These are phyloP conservation scores for Plebejus anna DNA, from an alignment of 2,888 invertebrate species.

Conservation along the genomic window DNA sequence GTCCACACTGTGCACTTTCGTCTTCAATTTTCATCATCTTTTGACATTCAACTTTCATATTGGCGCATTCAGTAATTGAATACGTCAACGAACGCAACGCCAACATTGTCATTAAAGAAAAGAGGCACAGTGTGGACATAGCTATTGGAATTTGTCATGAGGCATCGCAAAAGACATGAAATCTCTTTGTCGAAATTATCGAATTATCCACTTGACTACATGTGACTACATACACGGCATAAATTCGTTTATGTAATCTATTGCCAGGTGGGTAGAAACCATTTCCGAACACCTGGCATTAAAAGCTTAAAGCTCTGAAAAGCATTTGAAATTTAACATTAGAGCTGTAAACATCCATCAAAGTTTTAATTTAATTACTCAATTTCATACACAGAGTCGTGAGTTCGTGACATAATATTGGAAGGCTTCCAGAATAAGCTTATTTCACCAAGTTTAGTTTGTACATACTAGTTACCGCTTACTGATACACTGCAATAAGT, in stretches of 20 bases:
- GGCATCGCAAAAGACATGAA: no score
- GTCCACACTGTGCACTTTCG: no score
- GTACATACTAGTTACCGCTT: not conserved
- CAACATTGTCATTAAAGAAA: no score
- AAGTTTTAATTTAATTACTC: slow-evolving; percentile 19
- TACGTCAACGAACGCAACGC: no score
- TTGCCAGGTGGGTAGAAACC: not conserved
- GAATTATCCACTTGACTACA: not conserved
- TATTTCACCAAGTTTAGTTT: not conserved
- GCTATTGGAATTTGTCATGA: no score
- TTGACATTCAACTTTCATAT: no score
- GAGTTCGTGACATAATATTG: slow-evolving; percentile 17
- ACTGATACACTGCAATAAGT: not conserved
- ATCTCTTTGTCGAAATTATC: not conserved
- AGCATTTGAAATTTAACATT: slow-evolving; percentile 16
- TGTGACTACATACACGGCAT: not conserved
- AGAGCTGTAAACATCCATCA: slow-evolving; percentile 8
- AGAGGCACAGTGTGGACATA: no score
- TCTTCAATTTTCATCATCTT: no score
- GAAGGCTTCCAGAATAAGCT: slow-evolving; percentile 16
- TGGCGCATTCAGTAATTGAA: no score
- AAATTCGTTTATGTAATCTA: not conserved
- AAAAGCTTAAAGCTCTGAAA: not conserved
- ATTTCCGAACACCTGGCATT: not conserved
- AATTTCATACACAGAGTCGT: slow-evolving; percentile 20